These are phyloP conservation scores for Calephelis perditalis DNA, from an alignment of 2,888 invertebrate genomes.

Conservation along the genomic window DNA sequence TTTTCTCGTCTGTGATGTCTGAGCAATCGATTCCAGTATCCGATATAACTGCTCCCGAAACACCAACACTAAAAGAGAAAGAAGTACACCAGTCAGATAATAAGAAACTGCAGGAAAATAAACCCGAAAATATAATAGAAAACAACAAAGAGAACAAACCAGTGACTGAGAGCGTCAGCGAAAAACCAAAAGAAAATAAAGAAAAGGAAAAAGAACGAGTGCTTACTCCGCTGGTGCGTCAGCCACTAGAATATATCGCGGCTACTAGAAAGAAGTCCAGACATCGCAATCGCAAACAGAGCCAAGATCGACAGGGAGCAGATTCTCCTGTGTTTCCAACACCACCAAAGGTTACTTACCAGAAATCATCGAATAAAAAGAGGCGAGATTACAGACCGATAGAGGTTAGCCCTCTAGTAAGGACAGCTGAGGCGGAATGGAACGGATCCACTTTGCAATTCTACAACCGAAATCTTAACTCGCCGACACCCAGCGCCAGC, in stretches of 20 bases:
- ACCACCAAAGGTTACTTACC: conserved; percentile 81
- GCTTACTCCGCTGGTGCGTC: conserved; percentile 82
- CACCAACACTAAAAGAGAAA: conserved; percentile 73
- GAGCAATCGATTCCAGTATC: conserved; percentile 84
- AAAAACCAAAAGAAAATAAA: conserved; percentile 45
- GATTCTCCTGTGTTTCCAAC: conserved; percentile 84
- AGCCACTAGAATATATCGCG: conserved; percentile 86
- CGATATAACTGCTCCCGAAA: conserved; percentile 79
- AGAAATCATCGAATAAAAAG: conserved; percentile 75
- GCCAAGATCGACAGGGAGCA: conserved; percentile 80
- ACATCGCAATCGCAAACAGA: conserved; percentile 81
- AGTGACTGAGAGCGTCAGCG: conserved; percentile 47
- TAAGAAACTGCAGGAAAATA: conserved; percentile 49
- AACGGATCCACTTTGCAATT: conserved; percentile 85
- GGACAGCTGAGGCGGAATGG: conserved; percentile 74
- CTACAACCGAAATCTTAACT: conserved; percentile 80
- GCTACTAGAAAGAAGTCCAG: conserved; percentile 84
- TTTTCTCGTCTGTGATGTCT: conserved; percentile 86
- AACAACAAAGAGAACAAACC: conserved; percentile 58
- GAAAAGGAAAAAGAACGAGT: conserved; percentile 66
- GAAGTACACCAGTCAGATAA: conserved; percentile 42
- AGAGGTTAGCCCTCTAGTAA: conserved; percentile 70
- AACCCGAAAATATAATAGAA: conserved; percentile 33
- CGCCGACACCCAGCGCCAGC: conserved; percentile 78
- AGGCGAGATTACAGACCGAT: conserved; percentile 78